Evolutionary conservation across 1,140 invertebrate species (phyloP), one percentile per base, ranked within the genome.

Genomic region (Uloborus diversus): DNA sequence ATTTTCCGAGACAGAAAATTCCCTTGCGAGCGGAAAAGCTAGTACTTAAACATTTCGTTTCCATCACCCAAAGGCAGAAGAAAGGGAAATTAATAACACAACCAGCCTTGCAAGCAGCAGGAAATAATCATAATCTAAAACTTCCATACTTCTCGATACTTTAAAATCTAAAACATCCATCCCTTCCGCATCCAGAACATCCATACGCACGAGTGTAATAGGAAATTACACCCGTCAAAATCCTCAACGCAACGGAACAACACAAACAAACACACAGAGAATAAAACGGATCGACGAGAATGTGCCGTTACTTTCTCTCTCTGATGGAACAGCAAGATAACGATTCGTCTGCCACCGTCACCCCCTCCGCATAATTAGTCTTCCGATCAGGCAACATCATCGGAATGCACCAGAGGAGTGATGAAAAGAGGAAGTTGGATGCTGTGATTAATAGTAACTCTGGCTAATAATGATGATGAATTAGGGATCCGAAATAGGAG

Each of bases 341-440:
- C 49, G 49, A 25, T 27, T 28, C n/a, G n/a, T n/a, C n/a, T n/a
- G n/a, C n/a, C n/a, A n/a, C n/a, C n/a, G n/a, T n/a, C 65, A 51
- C 42, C 65, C 53, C 65, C 65, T 68, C 65, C 65, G 53, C 65
- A 37, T 68, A 68, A 68, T 68, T 68, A 68, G 42, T 68, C 65
- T 68, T 68, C 65, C 42, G 65, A 68, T 68, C 49, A 30, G 49
- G 30, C 42, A 53, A 51, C 28, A 47, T 28, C 42, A 68, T 68
- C 27, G 65, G 42, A 42, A 68, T 9, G 9, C 17, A 17, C 37
- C 17, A 17, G n/a, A n/a, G 9, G 47, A 68, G 53, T 68, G 65
- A 68, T 68, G 65, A 68, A 68, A 68, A 68, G 65, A 68, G 65
- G 65, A 68, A 68, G 65, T 51, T 68, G 65, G 30, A 68, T 68